Evolutionary conservation across 2,888 invertebrate genomes (phyloP).

Genomic region (Mesopsocus fuscifrons): DNA sequence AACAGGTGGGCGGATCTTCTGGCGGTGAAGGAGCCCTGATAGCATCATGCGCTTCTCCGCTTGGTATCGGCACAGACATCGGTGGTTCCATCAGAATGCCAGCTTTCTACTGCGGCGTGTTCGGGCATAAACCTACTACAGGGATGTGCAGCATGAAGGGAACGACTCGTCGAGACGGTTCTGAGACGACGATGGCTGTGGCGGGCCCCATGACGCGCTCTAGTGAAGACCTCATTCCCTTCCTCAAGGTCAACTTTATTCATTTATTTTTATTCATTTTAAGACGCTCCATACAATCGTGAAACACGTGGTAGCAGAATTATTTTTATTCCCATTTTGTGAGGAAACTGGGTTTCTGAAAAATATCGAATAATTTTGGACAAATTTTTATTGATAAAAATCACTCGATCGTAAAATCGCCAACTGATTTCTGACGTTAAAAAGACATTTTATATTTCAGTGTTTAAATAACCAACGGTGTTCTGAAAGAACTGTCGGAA

Average conservation of each 20-base stretch:
- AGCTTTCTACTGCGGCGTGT: conserved; percentile 74
- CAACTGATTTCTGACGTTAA: too few relatives aligned
- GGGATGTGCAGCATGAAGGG: conserved; percentile 43
- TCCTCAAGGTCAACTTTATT: conserved; percentile 49
- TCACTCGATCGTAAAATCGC: too few relatives aligned
- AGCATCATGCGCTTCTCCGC: conserved; percentile 57
- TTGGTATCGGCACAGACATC: conserved; percentile 82
- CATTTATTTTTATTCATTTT: too few relatives aligned
- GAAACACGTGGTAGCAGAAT: too few relatives aligned
- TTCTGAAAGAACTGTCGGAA: too few relatives aligned
- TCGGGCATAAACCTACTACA: conserved; percentile 62
- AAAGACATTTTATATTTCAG: too few relatives aligned
- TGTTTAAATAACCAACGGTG: too few relatives aligned
- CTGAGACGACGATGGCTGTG: conserved; percentile 55
- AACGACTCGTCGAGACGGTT: conserved; percentile 43
- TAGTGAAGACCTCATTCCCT: conserved; percentile 57
- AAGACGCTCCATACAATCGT: too few relatives aligned
- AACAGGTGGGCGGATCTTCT: conserved; percentile 71
- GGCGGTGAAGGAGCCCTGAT: conserved; percentile 55
- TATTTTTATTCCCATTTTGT: too few relatives aligned
- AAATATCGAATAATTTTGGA: too few relatives aligned
- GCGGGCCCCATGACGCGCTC: conserved; percentile 67
- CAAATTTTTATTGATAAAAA: too few relatives aligned
- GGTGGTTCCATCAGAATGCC: conserved; percentile 95
- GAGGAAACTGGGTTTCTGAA: too few relatives aligned